Evolutionary conservation across 1,140 invertebrate genomes (phyloP).

Genomic region (Brachionus sp.): DNA sequence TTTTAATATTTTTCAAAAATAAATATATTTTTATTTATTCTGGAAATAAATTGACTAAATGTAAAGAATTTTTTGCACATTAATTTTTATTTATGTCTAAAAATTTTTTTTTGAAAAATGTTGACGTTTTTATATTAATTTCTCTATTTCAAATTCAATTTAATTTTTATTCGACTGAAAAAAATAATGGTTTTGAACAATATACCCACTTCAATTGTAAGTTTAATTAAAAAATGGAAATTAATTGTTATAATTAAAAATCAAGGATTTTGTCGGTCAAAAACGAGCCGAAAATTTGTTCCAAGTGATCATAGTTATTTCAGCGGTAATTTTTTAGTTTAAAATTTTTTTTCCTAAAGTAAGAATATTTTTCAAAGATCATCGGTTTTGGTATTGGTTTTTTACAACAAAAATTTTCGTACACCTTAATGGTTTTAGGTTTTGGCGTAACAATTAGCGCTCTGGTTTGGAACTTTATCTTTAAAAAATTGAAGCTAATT

Average conservation of each 20-base stretch:
- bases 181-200: neutral
- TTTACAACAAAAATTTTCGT: constrained; percentile 87
- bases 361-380: constrained; percentile 52
- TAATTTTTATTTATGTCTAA: neutral
- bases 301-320: constrained; percentile 79
- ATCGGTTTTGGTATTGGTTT: constrained; percentile 88
- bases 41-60: neutral
- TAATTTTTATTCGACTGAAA: neutral
- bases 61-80: neutral
- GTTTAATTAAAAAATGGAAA: neutral
- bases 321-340: constrained; percentile 66
- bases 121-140: constrained; percentile 13
- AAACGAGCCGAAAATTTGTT: constrained; percentile 79
- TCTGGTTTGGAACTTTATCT: constrained; percentile 65
- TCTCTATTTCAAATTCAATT: neutral
- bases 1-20: neutral
- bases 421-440: constrained; percentile 85
- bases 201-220: constrained; percentile 13
- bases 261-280: constrained; percentile 84
- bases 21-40: neutral
- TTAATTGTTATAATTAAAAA: constrained; percentile 46
- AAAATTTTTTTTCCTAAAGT: neutral
- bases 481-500: neutral
- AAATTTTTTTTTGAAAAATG: neutral
- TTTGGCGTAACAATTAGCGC: constrained; percentile 81